Conservation (phyloP, 2,113 vertebrate genomes). For the Orycteropus afer region DNA sequence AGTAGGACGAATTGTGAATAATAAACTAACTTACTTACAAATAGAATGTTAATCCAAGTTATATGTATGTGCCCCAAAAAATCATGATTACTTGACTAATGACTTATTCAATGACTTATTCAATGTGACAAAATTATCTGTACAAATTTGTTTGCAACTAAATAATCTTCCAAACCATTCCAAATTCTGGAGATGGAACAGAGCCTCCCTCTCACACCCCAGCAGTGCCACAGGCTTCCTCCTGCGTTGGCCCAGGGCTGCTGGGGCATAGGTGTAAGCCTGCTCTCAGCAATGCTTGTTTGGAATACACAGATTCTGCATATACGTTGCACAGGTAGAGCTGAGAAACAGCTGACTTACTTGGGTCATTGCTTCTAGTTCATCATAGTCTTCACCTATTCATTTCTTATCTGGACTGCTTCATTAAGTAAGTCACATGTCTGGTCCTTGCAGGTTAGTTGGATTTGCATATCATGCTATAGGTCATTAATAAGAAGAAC, state of each 20-base stretch:
- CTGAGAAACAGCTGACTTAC: background rate
- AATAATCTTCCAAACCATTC: background rate
- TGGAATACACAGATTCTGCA: background rate
- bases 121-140: conserved; percentile 17
- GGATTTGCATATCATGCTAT: background rate
- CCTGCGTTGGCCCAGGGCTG: background rate
- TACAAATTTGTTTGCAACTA: background rate
- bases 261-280: background rate
- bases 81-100: background rate
- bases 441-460: background rate
- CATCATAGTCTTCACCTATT: background rate
- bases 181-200: background rate
- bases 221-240: background rate
- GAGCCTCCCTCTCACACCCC: background rate
- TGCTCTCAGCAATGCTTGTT: background rate
- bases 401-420: background rate
- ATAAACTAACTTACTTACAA: background rate
- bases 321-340: background rate
- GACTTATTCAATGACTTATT: too few species aligned
- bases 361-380: background rate
- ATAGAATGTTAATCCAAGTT: conserved; percentile 5
- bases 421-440: background rate
- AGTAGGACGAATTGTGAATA: background rate
- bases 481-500: background rate
- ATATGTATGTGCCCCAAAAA: background rate